Conservation (phyloP, 2,797 vertebrate genomes). For the Labroides dimidiatus region DNA sequence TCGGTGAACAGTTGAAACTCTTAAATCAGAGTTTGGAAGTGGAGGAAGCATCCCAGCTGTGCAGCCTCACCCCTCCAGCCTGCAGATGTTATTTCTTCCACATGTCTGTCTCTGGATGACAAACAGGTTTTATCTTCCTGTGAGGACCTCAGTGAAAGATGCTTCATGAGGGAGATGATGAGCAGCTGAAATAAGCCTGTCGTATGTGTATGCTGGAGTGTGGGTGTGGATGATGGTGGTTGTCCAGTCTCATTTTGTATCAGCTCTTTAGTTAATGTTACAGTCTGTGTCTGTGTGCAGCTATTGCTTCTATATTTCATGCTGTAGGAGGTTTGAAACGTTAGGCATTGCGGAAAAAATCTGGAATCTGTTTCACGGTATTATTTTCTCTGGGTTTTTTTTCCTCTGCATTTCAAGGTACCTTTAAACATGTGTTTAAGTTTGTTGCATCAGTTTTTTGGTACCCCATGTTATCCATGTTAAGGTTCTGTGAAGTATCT, state of each 20-base stretch:
- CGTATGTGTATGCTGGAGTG: neutral
- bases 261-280: neutral
- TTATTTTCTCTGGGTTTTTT: too few relatives aligned
- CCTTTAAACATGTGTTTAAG: too few relatives aligned
- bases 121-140: neutral
- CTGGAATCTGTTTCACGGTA: neutral
- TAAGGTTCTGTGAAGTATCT: too few relatives aligned
- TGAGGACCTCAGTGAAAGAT: conserved; percentile 5
- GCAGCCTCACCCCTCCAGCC: conserved; percentile 17
- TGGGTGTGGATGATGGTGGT: neutral
- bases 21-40: conserved; percentile 30
- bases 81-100: conserved; percentile 22
- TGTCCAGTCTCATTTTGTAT: neutral
- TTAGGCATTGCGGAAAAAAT: too few relatives aligned
- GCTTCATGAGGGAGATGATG: neutral
- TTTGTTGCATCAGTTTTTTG: too few relatives aligned
- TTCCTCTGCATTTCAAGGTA: too few relatives aligned
- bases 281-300: neutral
- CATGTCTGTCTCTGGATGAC: conserved; percentile 26
- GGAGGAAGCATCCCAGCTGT: conserved; percentile 48
- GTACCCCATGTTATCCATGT: too few relatives aligned
- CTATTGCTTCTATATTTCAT: neutral
- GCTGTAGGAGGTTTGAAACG: too few relatives aligned
- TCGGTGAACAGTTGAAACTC: conserved; percentile 7
- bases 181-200: conserved; percentile 17